A percentile compares a stretch with the other conserved stretches of the same genome.
Evolutionary conservation across 2,797 vertebrate genomes (phyloP).

Genomic region (Halcyon smyrnensis): DNA sequence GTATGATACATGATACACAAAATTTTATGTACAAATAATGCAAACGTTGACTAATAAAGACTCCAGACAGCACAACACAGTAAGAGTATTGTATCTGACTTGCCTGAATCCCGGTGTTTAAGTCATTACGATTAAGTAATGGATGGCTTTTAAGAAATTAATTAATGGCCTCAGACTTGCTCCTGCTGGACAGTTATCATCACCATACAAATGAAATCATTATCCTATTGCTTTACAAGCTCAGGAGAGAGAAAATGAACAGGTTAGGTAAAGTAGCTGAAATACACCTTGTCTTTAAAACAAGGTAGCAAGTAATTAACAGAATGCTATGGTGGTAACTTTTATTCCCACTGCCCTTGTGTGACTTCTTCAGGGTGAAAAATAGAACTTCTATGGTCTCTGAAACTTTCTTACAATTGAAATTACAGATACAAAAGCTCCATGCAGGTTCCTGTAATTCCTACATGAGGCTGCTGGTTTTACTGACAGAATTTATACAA

Average conservation of each 20-base stretch:
- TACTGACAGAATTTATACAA: neutral
- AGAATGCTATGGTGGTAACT: neutral
- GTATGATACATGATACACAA: fast-evolving
- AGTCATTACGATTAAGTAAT: neutral
- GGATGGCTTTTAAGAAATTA: neutral
- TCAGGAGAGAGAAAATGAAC: neutral
- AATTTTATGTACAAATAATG: neutral
- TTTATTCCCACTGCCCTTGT: neutral
- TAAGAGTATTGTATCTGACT: neutral
- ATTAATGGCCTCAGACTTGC: neutral
- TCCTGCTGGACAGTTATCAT: neutral
- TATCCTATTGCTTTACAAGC: neutral
- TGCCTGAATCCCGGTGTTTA: neutral
- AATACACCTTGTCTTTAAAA: neutral
- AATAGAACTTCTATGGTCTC: neutral
- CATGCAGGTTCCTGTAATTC: neutral
- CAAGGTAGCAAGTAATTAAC: neutral
- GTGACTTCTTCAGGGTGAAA: neutral
- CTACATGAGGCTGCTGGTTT: neutral
- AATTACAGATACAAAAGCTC: neutral
- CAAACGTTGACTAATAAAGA: neutral
- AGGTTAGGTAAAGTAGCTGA: neutral
- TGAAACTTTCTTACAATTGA: neutral
- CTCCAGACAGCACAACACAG: neutral
- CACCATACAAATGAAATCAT: neutral